A percentile compares a stretch with the other conserved stretches of the same genome.
Conservation (phyloP, 1,140 invertebrate genomes). For the Rhizoglyphus robini region DNA sequence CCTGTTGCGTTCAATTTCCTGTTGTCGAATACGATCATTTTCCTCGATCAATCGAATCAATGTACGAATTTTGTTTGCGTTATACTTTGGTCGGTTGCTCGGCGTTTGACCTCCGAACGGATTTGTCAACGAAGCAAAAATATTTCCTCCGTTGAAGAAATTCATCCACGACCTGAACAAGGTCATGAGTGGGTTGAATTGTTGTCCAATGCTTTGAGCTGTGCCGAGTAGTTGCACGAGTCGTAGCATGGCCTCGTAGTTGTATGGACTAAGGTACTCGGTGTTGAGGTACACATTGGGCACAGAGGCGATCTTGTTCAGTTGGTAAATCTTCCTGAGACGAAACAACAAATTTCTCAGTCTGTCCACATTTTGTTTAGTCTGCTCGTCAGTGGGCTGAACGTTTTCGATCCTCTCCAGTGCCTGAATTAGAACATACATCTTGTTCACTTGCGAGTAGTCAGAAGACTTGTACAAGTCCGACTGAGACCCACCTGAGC, state of each 20-base stretch:
- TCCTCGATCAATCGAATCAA: not conserved
- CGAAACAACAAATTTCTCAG: not conserved
- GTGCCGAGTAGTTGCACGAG: not conserved
- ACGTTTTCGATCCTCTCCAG: not conserved
- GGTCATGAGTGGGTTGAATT: not conserved
- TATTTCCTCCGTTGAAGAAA: not conserved
- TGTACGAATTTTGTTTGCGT: not conserved
- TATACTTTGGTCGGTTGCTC: not conserved
- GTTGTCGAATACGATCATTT: not conserved
- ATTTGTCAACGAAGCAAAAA: not conserved
- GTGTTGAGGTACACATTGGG: not conserved
- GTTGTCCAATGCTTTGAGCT: not conserved
- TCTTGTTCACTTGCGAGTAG: slow-evolving; percentile 7
- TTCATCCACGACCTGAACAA: not conserved
- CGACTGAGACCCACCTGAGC: too few species aligned
- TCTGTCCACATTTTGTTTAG: not conserved
- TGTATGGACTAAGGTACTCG: not conserved
- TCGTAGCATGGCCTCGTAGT: not conserved
- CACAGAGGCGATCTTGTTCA: not conserved
- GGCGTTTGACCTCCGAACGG: not conserved
- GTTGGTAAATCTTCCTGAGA: not conserved
- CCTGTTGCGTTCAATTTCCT: slow-evolving; percentile 3
- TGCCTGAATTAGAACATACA: not conserved
- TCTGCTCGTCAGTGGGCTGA: not conserved
- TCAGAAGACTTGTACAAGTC: too few species aligned